These are phyloP conservation scores for Caenorhabditis remanei DNA, from an alignment of 1,140 invertebrate genomes.

Conservation along the genomic window DNA sequence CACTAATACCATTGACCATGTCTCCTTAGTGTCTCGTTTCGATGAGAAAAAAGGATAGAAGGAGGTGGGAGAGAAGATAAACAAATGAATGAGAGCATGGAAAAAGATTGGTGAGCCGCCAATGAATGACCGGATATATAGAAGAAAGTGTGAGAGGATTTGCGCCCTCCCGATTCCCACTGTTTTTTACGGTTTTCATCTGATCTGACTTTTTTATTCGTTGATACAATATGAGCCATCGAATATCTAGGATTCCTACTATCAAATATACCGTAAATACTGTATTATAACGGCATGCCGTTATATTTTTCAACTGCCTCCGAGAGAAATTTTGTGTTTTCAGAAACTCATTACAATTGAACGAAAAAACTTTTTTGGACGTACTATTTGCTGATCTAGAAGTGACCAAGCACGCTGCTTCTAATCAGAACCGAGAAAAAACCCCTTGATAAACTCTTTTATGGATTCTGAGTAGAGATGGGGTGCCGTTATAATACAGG, in stretches of 20 bases:
- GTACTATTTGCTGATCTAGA: too few species aligned
- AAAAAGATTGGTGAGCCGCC: conserved; percentile 33
- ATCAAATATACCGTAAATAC: too few species aligned
- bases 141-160: conserved; percentile 24
- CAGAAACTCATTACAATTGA: too few species aligned
- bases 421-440: too few species aligned
- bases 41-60: background rate
- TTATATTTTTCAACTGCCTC: too few species aligned
- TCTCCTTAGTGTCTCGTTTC: conserved; percentile 41
- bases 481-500: too few species aligned
- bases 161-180: background rate
- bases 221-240: background rate
- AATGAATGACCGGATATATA: conserved; percentile 52
- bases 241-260: background rate
- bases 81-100: conserved; percentile 51
- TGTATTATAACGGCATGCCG: too few species aligned
- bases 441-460: too few species aligned
- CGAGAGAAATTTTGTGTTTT: too few species aligned
- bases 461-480: too few species aligned
- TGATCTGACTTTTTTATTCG: background rate
- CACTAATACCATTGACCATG: background rate
- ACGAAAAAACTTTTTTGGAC: too few species aligned
- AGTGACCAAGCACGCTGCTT: too few species aligned
- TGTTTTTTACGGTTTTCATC: conserved; percentile 33
- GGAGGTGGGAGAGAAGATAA: conserved; percentile 5